These are phyloP conservation scores for Bimastos eiseni DNA, from an alignment of 2,888 invertebrate species.

Conservation along the genomic window DNA sequence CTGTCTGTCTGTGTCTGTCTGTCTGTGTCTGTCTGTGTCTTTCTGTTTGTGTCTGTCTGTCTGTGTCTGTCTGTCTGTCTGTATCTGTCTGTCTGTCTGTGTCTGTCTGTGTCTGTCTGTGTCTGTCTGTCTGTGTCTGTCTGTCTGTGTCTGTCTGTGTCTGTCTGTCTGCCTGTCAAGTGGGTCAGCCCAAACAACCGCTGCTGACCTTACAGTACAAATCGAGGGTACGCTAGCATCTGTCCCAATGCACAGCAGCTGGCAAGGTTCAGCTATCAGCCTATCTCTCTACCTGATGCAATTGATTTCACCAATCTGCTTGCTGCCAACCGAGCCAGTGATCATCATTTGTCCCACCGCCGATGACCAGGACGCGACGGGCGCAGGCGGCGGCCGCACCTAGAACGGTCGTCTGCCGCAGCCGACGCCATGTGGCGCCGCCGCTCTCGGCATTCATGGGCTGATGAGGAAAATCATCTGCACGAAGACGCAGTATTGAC, in stretches of 20 bases:
- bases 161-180: neutral
- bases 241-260: neutral
- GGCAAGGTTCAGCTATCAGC: neutral
- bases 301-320: neutral
- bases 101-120: neutral
- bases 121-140: neutral
- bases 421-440: neutral
- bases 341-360: neutral
- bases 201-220: neutral
- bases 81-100: too few species aligned
- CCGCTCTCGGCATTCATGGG: neutral
- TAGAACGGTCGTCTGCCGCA: neutral
- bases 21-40: neutral
- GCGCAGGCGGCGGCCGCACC: neutral
- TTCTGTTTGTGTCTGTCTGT: too few species aligned
- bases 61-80: neutral
- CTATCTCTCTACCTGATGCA: neutral
- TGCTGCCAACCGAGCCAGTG: neutral
- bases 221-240: neutral
- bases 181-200: neutral
- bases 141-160: neutral
- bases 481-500: conserved; percentile 13
- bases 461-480: neutral
- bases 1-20: neutral
- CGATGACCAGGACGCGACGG: neutral